Evolutionary conservation across 2,888 invertebrate genomes (phyloP), one percentile per base, ranked within the genome.

Genomic region (Cephus nigrinus): DNA sequence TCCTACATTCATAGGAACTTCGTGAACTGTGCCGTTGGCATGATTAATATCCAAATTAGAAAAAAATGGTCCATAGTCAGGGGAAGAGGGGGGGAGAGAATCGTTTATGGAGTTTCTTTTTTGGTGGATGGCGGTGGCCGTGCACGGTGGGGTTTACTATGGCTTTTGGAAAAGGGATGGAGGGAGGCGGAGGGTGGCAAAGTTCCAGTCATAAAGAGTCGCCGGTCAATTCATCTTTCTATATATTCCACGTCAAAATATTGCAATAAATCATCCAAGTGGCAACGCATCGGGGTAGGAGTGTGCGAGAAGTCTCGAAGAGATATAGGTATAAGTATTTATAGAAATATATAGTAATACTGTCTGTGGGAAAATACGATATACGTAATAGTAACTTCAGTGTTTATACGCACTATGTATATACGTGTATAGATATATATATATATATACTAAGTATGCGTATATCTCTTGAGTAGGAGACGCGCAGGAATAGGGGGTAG

Each of bases 241-340:
- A 84, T 85, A 87, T 86, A 89, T 90, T 86, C 87, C 85, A 87
- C 87, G 90, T 91, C 91, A 90, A 90, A 91, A 91, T 91, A 90
- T 90, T 87, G 89, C 89, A 86, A 91, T 91, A 90, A 91, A 91
- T 91, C 91, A 91, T 89, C 78, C 78, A 80, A 82, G 84, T 82
- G 84, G 82, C 87, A 83, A 86, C 84, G 85, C 85, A 85, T 84
- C 83, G 80, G 77, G 76, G 68, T 34, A 68, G 76, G 9, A 80
- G 79, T 40, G 74, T 69, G 79, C 76, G 55, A 76, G 81, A 81
- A 82, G 76, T 77, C 76, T 73, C 40, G 77, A 71, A 77, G 76
- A 68, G 76, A 78, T 75, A 33, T 55, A 55, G 40, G 40, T 55
- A 40, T 23, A 23, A 23, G 23, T 40, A 23, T 55, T 55, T 55